Base-by-base conservation (phyloP, 2,888 invertebrate genomes). In the Caenorhabditis wallacei region DNA sequence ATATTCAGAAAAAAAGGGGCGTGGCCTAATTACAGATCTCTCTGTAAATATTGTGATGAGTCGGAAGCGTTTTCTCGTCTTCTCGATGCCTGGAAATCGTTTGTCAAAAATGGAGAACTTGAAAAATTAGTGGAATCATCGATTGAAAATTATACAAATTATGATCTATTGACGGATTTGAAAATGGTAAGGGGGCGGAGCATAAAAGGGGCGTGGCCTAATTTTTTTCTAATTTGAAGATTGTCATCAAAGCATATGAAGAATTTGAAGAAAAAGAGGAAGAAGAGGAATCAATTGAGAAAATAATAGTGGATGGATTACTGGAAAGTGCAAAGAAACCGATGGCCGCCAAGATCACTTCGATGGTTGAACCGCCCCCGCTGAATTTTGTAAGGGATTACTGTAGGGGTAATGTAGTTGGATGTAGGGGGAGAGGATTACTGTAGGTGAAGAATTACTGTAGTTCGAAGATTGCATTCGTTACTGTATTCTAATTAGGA, bases 31-130 rank as follows among this genome's bases (percentile, higher is more conserved):
- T 30, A 5, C 40, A 40, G 40, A 1, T 83, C 79, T 1, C 20
- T 83, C n/a, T 79, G 83, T 48, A 83, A 83, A 37, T 83, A 83
- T 30, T 83, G 83, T 22, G 75, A 83, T n/a, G 79, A 82, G 22
- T 8, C 40, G 1, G 78, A 83, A 46, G 64, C 79, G n/a, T 83
- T 83, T 48, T 35, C 61, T 0, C 48, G 69, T 11, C 64, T 83
- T 20, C 30, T 83, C 11, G 83, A 83, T 3, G 74, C 83, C 8
- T 83, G 83, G 83, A 83, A 83, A 37, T 74, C 64, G 20, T 79
- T 75, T 30, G 61, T 80, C 40, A 83, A 80, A 20, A 79, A 74
- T 43, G 83, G 79, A 59, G 48, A 56, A 16, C 18, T 83, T 16
- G 74, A 74, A 37, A 66, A 48, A 8, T 18, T 75, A 26, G 53